Evolutionary conservation across 1,140 invertebrate genomes (phyloP), one percentile per base, ranked within the genome.

Genomic region (Drosophila carrolli): DNA sequence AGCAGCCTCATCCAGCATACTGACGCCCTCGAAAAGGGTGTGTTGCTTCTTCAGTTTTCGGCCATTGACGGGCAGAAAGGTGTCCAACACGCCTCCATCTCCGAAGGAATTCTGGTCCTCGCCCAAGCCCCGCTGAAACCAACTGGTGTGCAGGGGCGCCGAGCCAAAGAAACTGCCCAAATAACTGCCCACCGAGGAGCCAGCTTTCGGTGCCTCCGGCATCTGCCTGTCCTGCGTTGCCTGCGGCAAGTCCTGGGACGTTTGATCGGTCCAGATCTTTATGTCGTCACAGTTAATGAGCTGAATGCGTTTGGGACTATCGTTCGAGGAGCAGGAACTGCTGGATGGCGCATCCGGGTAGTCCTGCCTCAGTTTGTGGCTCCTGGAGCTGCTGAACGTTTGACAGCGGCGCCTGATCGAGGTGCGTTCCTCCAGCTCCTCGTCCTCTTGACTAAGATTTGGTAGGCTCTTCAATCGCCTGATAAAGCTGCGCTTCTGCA

Each of bases 11-110:
- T 91, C 90, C 13, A 91, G 75, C 73, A 91, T 88, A 47, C 82
- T 91, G 9, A 91, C 77, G 5, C 95, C 95, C 81, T 95, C 95
- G 78, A 96, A 95, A 51, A 95, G 95, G 47, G 94, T 94, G 57
- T 94, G 95, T n/a, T 93, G 94, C 16, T 93, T 93, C 68, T 92
- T 91, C n/a, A 93, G 92, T 48, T 95, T 95, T 55, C 94, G 93
- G 1, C 94, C 94, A 47, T 94, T 92, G 23, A 92, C 74, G 7
- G 93, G 75, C 51, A 81, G 14, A 48, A 92, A 92, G 11, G 44
- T 75, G 46, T 93, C 76, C 9, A 92, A 54, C n/a, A 92, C 59
- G 44, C 80, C 63, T 10, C 54, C 78, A 2, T 43, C 43, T 4
- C 37, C 56, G 11, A 44, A 16, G 0, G 55, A 38, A 23, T 35